Evolutionary conservation across 2,113 vertebrate genomes (phyloP).

Genomic region (Apodemus speciosus): DNA sequence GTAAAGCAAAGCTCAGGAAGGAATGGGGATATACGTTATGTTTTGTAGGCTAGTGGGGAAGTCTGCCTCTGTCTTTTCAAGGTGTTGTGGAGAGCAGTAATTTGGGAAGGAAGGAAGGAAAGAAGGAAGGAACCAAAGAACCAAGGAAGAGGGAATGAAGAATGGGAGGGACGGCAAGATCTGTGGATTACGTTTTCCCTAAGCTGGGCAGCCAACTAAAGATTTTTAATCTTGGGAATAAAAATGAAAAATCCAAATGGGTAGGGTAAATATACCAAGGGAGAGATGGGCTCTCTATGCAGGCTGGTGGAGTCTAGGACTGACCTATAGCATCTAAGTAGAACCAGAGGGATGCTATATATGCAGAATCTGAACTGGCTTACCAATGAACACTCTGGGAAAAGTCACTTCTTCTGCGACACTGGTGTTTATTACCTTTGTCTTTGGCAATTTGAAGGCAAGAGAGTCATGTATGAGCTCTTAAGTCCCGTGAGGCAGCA

Average conservation of each 20-base stretch:
- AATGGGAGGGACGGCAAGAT: neutral
- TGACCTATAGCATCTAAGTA: neutral
- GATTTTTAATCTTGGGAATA: neutral
- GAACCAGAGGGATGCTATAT: neutral
- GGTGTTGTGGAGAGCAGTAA: neutral
- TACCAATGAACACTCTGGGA: accelerated
- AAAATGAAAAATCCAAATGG: neutral
- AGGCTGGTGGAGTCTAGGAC: neutral
- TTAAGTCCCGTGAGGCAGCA: neutral
- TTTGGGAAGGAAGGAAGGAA: no score
- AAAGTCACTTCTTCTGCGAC: neutral
- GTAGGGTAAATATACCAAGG: neutral
- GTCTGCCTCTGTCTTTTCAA: neutral
- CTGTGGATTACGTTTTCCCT: neutral
- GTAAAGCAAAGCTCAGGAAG: neutral
- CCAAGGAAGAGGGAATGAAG: neutral
- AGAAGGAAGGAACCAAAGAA: no score
- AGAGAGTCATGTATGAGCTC: neutral
- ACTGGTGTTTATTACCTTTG: neutral
- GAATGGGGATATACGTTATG: accelerated
- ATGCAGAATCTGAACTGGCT: accelerated
- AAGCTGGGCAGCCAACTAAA: neutral
- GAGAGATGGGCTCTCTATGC: neutral
- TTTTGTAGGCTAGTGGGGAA: neutral
- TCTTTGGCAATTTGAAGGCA: neutral